A percentile compares a stretch with the other conserved stretches of the same genome.
These are phyloP conservation scores for Clamator glandarius DNA, from an alignment of 2,797 vertebrate species.

Conservation along the genomic window DNA sequence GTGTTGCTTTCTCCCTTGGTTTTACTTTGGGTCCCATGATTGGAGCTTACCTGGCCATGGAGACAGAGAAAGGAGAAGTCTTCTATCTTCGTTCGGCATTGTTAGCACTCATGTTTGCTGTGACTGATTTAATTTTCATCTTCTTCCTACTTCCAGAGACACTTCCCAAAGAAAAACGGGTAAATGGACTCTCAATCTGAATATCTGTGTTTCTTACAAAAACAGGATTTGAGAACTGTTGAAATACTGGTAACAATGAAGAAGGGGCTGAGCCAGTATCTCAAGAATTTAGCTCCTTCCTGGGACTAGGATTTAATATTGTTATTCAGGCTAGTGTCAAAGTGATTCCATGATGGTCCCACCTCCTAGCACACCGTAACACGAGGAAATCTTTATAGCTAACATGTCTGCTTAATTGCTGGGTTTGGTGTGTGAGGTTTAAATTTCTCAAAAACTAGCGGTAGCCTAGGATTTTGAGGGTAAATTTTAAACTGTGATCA, in stretches of 20 bases:
- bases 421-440: background rate
- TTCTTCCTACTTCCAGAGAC: constrained; percentile 92
- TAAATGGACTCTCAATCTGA: constrained; percentile 45
- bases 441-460: background rate
- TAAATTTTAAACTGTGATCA: background rate
- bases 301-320: background rate
- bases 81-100: constrained; percentile 86
- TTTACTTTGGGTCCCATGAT: constrained; percentile 95
- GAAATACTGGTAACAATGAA: background rate
- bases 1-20: constrained; percentile 93
- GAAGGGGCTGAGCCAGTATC: background rate
- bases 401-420: background rate
- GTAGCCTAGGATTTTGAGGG: background rate
- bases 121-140: constrained; percentile 87
- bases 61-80: constrained; percentile 73
- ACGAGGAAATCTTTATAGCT: background rate
- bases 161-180: constrained; percentile 84
- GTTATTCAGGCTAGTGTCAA: background rate
- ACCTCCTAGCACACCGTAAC: background rate
- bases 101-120: constrained; percentile 85
- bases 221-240: background rate
- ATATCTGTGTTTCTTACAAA: background rate
- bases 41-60: constrained; percentile 87
- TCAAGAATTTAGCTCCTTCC: background rate
- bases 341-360: background rate